phyloP scores from a whole-genome alignment of 2,113 vertebrate species.

The Amblyopsis rosae region DNA sequence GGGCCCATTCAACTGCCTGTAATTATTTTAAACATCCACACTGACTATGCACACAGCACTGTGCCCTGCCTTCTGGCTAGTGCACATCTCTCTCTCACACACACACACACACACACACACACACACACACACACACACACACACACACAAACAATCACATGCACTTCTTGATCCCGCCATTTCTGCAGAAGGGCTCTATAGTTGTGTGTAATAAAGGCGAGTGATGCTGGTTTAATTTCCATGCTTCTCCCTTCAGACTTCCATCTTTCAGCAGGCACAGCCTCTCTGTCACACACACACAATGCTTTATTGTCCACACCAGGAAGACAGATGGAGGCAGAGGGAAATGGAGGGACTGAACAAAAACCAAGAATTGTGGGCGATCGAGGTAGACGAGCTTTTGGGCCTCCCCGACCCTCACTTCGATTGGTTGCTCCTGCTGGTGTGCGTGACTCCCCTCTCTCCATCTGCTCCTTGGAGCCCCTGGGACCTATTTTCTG shows the following conservation, averaged over 20 bases:
- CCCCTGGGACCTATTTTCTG: conserved; percentile 5
- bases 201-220: conserved; percentile 20
- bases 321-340: background rate
- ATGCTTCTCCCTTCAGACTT: conserved; percentile 6
- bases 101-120: background rate
- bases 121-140: conserved; percentile 7
- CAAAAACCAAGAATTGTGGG: background rate
- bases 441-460: background rate
- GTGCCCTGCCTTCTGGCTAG: conserved; percentile 9
- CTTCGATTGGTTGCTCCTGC: background rate
- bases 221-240: conserved; percentile 24
- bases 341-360: background rate
- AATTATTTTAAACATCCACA: conserved; percentile 53
- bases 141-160: conserved; percentile 4
- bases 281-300: conserved; percentile 18
- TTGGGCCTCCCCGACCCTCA: background rate
- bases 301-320: conserved; percentile 16
- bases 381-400: background rate
- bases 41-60: conserved; percentile 25
- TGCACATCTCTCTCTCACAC: conserved; percentile 10
- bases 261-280: conserved; percentile 3
- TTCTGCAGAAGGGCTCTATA: conserved; percentile 26
- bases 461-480: background rate
- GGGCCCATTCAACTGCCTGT: conserved; percentile 39
- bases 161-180: background rate